Evolutionary conservation across 2,888 invertebrate genomes (phyloP).

Genomic region (Leucoma salicis): DNA sequence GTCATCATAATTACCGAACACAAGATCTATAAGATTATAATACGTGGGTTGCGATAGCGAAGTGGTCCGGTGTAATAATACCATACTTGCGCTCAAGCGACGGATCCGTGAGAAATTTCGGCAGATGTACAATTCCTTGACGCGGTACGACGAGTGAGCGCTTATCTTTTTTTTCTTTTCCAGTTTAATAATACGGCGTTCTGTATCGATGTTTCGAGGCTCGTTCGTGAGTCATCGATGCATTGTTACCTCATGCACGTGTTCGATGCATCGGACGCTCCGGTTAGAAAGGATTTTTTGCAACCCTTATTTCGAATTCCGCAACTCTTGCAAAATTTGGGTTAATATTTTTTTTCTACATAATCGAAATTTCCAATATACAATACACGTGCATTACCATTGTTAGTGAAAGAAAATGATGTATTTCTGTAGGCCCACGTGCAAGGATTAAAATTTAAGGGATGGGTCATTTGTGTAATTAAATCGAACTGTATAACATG

Average conservation of each 20-base stretch:
- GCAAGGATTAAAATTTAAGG: conserved; percentile 34
- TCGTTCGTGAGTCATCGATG: conserved; percentile 72
- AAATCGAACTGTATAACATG: conserved; percentile 22
- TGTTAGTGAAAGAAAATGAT: conserved; percentile 30
- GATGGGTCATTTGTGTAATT: conserved; percentile 37
- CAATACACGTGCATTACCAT: conserved; percentile 46
- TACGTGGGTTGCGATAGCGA: conserved; percentile 61
- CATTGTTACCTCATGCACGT: conserved; percentile 76
- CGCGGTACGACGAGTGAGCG: conserved; percentile 74
- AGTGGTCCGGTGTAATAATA: conserved; percentile 73
- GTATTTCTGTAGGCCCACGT: conserved; percentile 37
- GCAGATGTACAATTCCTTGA: conserved; percentile 82
- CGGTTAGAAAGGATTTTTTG: conserved; percentile 80
- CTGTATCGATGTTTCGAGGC: conserved; percentile 61
- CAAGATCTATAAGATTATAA: conserved; percentile 68
- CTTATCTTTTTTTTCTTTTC: conserved; percentile 68
- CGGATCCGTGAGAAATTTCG: conserved; percentile 81
- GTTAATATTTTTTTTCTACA: conserved; percentile 60
- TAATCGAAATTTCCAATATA: conserved; percentile 48
- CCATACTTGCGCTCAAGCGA: conserved; percentile 55
- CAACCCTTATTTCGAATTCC: conserved; percentile 79
- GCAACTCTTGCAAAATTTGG: conserved; percentile 81
- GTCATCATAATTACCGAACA: conserved; percentile 67
- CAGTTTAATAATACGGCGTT: conserved; percentile 71
- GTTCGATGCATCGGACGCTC: conserved; percentile 67